Evolutionary conservation across 1,140 invertebrate genomes (phyloP), one percentile per base, ranked within the genome.

Genomic region (Aphidius gifuensis): DNA sequence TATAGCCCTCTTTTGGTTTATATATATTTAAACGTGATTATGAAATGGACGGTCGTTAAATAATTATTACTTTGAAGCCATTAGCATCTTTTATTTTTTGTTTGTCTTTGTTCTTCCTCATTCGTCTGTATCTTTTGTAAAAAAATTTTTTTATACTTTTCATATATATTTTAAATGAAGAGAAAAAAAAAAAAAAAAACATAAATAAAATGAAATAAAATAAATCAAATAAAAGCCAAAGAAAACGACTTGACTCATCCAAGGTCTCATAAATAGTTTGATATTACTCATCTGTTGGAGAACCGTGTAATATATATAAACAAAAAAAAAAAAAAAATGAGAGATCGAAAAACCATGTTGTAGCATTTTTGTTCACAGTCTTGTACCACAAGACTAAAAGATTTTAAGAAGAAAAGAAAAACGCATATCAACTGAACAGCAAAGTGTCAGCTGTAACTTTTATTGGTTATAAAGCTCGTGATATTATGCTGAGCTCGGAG

Each of bases 401-500:
- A 59, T 49, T 38, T 50, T 48, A 44, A 43, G 6, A 5, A 16
- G 39, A 16, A 9, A 21, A 16, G 44, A 63, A 48, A 55, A 46
- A 53, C 8, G 47, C 46, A 53, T 57, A 55, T 42, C 53, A 55
- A 39, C 38, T 64, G 64, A 67, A 66, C 60, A 69, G 67, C 16
- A 16, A 72, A 72, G 74, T 72, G 70, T 71, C 74, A 73, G 74
- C 71, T 74, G 69, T 75, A 76, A 76, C 69, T 76, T 76, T 76
- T 76, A 76, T 76, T 67, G 74, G 72, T 75, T 75, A 74, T 76
- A 76, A 76, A 74, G 74, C 73, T 69, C 65, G 67, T 63, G 72
- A 74, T 76, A 76, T 76, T 76, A 74, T 71, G 68, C 71, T 61
- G 67, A 67, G 68, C 66, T 64, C 59, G 68, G 23, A 72, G 74